Evolutionary conservation across 2,888 invertebrate species (phyloP).

Genomic region (Hypselothyrea guttata): DNA sequence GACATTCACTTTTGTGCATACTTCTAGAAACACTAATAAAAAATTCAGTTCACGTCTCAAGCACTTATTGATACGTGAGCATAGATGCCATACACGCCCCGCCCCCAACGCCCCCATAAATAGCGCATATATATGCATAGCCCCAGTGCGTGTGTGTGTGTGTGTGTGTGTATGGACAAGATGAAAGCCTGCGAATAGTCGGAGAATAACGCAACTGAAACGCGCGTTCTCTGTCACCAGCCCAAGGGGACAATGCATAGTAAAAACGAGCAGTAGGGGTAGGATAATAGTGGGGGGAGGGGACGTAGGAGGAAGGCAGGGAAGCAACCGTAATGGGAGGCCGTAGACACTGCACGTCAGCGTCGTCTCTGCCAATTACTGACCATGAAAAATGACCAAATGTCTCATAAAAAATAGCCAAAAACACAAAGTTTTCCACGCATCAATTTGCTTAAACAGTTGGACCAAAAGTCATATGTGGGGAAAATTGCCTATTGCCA

Average conservation of each 20-base stretch:
- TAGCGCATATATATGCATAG: conserved; percentile 67
- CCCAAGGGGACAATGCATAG: conserved; percentile 55
- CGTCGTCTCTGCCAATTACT: conserved; percentile 44
- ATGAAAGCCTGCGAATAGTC: conserved; percentile 36
- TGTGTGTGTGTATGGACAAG: conserved; percentile 28
- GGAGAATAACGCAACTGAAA: conserved; percentile 23
- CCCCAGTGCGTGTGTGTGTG: conserved; percentile 12
- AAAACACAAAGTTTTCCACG: conserved; percentile 40
- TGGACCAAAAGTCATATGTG: conserved; percentile 20
- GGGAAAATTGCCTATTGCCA: neutral
- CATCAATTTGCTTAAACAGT: conserved; percentile 55
- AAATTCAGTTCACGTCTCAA: conserved; percentile 74
- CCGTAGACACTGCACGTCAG: no score
- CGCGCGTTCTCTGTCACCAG: conserved; percentile 54
- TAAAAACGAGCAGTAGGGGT: conserved; percentile 6
- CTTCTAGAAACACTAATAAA: conserved; percentile 60
- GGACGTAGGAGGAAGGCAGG: neutral
- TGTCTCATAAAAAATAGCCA: conserved; percentile 48
- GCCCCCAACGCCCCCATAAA: conserved; percentile 50
- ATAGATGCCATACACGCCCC: conserved; percentile 60
- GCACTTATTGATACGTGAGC: conserved; percentile 77
- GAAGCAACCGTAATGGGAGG: conserved; percentile 35
- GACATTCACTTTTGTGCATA: conserved; percentile 68
- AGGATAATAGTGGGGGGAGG: neutral
- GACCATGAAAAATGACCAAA: conserved; percentile 58